Conservation (phyloP, 1,140 invertebrate species). For the Drosophila pallidifrons region DNA sequence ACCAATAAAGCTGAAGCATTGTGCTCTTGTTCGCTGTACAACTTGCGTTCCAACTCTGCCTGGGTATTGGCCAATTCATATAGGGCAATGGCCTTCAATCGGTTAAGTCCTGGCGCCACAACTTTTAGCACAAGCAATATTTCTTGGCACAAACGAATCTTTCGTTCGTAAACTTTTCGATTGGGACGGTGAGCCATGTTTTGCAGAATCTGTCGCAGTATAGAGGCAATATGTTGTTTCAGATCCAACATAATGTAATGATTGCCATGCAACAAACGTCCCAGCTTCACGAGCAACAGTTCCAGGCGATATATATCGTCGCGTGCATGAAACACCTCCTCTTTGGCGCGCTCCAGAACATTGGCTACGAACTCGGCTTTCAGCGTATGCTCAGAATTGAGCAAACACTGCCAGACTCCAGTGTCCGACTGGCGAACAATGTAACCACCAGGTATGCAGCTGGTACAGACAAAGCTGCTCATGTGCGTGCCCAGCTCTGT, state of each 20-base stretch:
- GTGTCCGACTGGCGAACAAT: conserved; percentile 54
- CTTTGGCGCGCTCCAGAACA: conserved; percentile 84
- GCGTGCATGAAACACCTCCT: conserved; percentile 76
- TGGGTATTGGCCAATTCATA: conserved; percentile 91
- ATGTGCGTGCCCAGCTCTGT: conserved; percentile 89
- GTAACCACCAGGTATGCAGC: conserved; percentile 70
- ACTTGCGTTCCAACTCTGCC: conserved; percentile 86
- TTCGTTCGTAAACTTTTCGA: conserved; percentile 87
- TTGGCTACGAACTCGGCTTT: conserved; percentile 60
- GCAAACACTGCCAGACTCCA: conserved; percentile 67
- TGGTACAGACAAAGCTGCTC: conserved; percentile 88
- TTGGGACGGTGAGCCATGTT: conserved; percentile 86
- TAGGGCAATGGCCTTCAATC: conserved; percentile 89
- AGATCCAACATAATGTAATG: conserved; percentile 88
- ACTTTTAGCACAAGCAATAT: conserved; percentile 88
- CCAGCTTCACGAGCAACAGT: conserved; percentile 87
- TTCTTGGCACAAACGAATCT: conserved; percentile 88
- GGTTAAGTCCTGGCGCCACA: conserved; percentile 90
- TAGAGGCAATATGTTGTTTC: conserved; percentile 88
- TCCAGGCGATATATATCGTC: conserved; percentile 86
- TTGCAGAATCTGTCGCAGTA: conserved; percentile 86
- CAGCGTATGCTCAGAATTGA: conserved; percentile 61
- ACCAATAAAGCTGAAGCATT: conserved; percentile 56
- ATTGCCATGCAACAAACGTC: conserved; percentile 87
- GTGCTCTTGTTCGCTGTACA: conserved; percentile 65